phyloP scores from a whole-genome alignment of 2,113 vertebrate genomes.

The Camelus bactrianus region DNA sequence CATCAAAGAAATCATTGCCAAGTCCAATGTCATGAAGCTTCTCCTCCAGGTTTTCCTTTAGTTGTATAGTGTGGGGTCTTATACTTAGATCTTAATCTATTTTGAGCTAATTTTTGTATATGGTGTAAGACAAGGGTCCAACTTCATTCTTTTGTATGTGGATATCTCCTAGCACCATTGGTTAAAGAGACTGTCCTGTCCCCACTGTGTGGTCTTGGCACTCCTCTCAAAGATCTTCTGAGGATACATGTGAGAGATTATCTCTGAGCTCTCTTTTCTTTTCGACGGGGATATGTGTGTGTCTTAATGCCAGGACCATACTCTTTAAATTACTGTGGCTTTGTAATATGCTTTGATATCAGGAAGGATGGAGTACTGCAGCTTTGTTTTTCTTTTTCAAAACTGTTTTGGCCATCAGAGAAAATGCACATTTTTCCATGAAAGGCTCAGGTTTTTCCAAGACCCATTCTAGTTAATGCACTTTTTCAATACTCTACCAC shows the following conservation, averaged over 20 bases:
- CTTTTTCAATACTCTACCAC: background rate
- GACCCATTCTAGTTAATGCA: background rate
- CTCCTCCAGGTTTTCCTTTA: background rate
- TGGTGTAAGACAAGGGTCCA: background rate
- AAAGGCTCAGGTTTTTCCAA: background rate
- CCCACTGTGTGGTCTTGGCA: background rate
- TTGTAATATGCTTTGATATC: background rate
- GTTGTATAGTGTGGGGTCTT: background rate
- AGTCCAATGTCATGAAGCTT: background rate
- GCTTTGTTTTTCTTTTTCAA: background rate
- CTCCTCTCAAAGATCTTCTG: background rate
- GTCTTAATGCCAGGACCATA: background rate
- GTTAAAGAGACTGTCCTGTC: background rate
- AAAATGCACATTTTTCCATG: background rate
- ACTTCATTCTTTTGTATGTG: background rate
- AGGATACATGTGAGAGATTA: background rate
- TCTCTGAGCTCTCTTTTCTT: background rate
- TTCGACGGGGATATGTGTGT: background rate
- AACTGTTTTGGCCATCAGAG: background rate
- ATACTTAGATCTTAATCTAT: background rate
- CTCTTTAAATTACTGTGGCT: background rate
- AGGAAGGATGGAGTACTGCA: background rate
- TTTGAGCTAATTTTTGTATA: background rate
- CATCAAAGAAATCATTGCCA: background rate
- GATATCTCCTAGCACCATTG: background rate